Evolutionary conservation across 1,140 invertebrate species (phyloP), one percentile per base, ranked within the genome.

Genomic region (Zaprionus taronus): DNA sequence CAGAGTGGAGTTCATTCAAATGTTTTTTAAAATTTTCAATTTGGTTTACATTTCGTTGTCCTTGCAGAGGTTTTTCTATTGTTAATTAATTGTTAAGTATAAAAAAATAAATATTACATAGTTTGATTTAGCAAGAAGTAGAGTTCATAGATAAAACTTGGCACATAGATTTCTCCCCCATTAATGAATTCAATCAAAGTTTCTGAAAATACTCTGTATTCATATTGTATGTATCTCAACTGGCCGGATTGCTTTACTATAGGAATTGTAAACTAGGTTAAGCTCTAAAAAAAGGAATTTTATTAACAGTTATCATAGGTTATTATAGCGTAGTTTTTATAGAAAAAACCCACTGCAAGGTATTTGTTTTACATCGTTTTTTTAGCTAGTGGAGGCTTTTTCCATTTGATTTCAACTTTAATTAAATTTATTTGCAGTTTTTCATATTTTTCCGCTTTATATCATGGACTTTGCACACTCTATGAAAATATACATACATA

Each of bases 401-500:
- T 56, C 14, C 17, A 41, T 63, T 76, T 53, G 1, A 20, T 34
- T 60, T 70, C 20, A 44, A 53, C 53, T 56, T 51, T 24, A 51
- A 51, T 72, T 47, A 53, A n/a, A 36, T 24, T 14, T 31, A 41
- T 41, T 24, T 65, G 28, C 31, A 22, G 49, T 26, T 24, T 44
- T 36, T 28, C 26, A 38, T 38, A 61, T 34, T 64, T 51, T 28
- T 7, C 15, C 41, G n/a, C n/a, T 26, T 34, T 65, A 12, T 24
- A 28, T 31, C 14, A 22, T 51, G 14, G 34, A 56, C 53, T 36
- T 51, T 57, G 80, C 67, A 69, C 36, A 70, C 57, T 77, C 71
- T 79, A 79, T 64, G 73, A 81, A 81, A 85, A 81, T 81, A 85
- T 73, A 81, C n/a, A n/a, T n/a, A 41, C n/a, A 17, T 17, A 3